Base-by-base conservation (phyloP, 2,888 invertebrate genomes). In the Melipona bicolor region DNA sequence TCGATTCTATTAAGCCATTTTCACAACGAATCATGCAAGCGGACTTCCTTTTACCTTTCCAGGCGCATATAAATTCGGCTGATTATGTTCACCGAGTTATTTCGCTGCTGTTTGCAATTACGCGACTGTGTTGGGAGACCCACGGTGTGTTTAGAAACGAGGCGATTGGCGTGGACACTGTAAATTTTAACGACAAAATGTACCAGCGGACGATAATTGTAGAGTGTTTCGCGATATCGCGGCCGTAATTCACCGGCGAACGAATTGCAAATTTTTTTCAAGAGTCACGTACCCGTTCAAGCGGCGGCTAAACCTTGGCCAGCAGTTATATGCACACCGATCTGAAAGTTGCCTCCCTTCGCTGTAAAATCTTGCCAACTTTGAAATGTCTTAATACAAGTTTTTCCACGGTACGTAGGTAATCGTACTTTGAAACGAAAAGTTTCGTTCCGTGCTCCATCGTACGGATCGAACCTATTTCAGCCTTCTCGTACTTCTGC, bases 371-470 rank as follows among this genome's bases (percentile, higher is more conserved):
- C 89, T 84, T 64, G 61, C 64, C 69, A 87, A 87, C 81, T 77
- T 83, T 68, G 76, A 77, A 86, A 87, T 88, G 90, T 90, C 90
- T 90, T 89, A 90, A 88, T 89, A 90, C 88, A 89, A 90, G 89
- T 90, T 90, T 88, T 89, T 90, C 88, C 79, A 88, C 77, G 81
- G 87, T 87, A 87, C 87, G 86, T 85, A 81, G 85, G 87, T 90
- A 90, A 90, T 89, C 90, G 90, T 88, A 90, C 88, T 90, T 89
- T 88, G 83, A 88, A 90, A 87, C 89, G 88, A 84, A 89, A 90
- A 90, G 86, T 90, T 90, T 81, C 81, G 74, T 43, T 68, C 78
- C 21, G 73, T 72, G 83, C 81, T 89, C 87, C 84, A 89, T 87
- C 84, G 86, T 79, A 74, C 81, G 84, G 77, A 87, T 85, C 83